Evolutionary conservation across 2,113 vertebrate genomes (phyloP).

Genomic region (Psettodes erumei): DNA sequence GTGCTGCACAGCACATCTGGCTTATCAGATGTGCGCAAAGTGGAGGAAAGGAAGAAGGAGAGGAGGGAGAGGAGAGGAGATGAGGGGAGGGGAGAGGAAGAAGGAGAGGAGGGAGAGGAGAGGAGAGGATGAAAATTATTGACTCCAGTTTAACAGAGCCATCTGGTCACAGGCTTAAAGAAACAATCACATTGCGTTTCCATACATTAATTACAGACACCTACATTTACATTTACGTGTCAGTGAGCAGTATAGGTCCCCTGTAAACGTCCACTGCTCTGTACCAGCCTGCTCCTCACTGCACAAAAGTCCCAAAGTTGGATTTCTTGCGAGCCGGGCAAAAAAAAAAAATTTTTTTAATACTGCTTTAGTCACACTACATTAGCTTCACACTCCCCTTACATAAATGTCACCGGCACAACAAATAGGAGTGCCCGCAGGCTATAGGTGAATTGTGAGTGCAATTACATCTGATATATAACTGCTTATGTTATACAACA

Average conservation of each 20-base stretch:
- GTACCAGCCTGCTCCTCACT: background rate
- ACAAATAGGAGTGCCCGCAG: slow-evolving; percentile 53
- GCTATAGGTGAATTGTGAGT: slow-evolving; percentile 56
- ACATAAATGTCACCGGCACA: slow-evolving; percentile 69
- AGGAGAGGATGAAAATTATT: slow-evolving; percentile 8
- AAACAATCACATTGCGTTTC: slow-evolving; percentile 40
- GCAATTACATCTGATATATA: slow-evolving; percentile 57
- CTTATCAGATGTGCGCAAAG: slow-evolving; percentile 52
- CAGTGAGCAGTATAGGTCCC: slow-evolving; percentile 51
- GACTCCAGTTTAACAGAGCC: slow-evolving; percentile 20
- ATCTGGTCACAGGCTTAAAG: slow-evolving; percentile 23
- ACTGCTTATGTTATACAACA: slow-evolving; percentile 11
- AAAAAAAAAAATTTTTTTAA: slow-evolving; percentile 52
- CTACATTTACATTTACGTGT: slow-evolving; percentile 34
- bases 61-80: background rate
- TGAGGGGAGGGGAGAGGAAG: background rate
- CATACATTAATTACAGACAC: slow-evolving; percentile 38
- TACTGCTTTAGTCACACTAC: slow-evolving; percentile 56
- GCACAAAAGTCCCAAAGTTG: slow-evolving; percentile 30
- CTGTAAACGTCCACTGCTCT: slow-evolving; percentile 24
- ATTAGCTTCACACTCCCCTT: slow-evolving; percentile 50
- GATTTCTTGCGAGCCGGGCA: slow-evolving; percentile 36
- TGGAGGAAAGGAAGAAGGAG: slow-evolving; percentile 53
- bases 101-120: background rate
- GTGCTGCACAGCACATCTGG: slow-evolving; percentile 41